Evolutionary conservation across 2,888 invertebrate genomes (phyloP).

Genomic region (Drosophila ezoana): DNA sequence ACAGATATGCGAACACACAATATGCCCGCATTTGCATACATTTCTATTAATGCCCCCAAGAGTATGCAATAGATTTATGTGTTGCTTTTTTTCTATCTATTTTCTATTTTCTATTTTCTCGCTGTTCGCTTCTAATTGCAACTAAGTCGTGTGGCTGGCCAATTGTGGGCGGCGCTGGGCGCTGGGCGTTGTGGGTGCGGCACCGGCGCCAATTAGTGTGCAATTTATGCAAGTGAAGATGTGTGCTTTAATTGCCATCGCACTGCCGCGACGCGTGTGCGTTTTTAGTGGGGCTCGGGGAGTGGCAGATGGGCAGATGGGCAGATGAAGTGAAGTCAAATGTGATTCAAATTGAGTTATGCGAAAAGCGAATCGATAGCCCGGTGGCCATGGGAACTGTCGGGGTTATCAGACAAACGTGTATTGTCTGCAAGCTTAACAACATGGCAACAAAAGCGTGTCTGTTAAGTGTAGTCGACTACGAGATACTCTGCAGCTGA

Average conservation of each 20-base stretch:
- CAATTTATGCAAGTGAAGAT: conserved; percentile 55
- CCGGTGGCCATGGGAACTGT: neutral
- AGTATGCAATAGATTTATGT: conserved; percentile 13
- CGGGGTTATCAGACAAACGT: neutral
- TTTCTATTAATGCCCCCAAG: neutral
- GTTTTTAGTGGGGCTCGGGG: neutral
- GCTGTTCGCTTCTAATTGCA: conserved; percentile 68
- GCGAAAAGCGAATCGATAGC: conserved; percentile 9
- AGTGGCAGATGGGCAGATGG: conserved; percentile 4
- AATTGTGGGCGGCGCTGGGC: neutral
- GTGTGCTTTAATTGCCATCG: conserved; percentile 52
- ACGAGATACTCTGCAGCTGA: too few species aligned
- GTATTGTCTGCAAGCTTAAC: neutral
- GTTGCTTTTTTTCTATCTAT: conserved; percentile 6
- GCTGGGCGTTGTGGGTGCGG: conserved; percentile 1
- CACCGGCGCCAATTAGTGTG: conserved; percentile 44
- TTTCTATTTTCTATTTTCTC: conserved; percentile 10
- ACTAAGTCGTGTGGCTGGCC: conserved; percentile 35
- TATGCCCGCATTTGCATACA: conserved; percentile 1
- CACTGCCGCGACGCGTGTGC: conserved; percentile 19
- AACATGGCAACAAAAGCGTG: too few species aligned
- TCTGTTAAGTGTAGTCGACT: too few species aligned
- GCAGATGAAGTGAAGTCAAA: conserved; percentile 17
- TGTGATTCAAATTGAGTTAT: conserved; percentile 2
- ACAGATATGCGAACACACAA: too few species aligned